Evolutionary conservation across 92 coral and sea anemone genomes (phyloP), one percentile per base, ranked within the genome.

Genomic region (Scolanthus callimorphus): DNA sequence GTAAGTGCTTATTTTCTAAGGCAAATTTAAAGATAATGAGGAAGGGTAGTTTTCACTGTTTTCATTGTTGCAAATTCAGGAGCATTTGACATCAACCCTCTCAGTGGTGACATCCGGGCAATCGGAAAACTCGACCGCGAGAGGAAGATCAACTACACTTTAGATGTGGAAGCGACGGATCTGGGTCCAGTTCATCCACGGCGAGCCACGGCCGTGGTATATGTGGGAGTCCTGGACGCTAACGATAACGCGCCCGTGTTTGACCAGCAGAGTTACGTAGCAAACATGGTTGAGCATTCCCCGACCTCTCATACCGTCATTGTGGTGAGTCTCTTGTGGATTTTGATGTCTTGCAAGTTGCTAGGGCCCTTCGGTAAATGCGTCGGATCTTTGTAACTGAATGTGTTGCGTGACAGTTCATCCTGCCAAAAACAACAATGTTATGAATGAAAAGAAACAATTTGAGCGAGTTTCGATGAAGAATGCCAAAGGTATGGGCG

Each of bases 241-340:
- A 91, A 91, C 39, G 91, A 91, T 52, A 91, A 91, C 55, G 74
- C 89, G 1, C 97, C 97, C 3, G 77, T 66, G 23, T 91, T 91
- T 59, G 52, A 55, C 23, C 54, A 86, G 55, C 51, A 55, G 19
- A 85, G 82, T 58, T 80, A 87, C 60, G 76, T 55, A 12, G 62
- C 67, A 51, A 69, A 69, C 38, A 74, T 91, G 10, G 70, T 30
- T 17, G 97, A 91, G 57, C 96, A 83, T 38, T 77, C 88, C 0
- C 39, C 67, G 22, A 15, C 55, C 29, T 86, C 90, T 39, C 62
- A 39, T 61, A 71, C 79, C 9, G 71, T 89, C 10, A 47, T 82
- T 22, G 76, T 70, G 95, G 97, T n/a, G n/a, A n/a, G n/a, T n/a
- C n/a, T n/a, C n/a, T n/a, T n/a, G n/a, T n/a, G n/a, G n/a, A n/a